These are phyloP conservation scores for Pterophyllum scalare DNA, from an alignment of 2,113 vertebrate genomes.

Conservation along the genomic window DNA sequence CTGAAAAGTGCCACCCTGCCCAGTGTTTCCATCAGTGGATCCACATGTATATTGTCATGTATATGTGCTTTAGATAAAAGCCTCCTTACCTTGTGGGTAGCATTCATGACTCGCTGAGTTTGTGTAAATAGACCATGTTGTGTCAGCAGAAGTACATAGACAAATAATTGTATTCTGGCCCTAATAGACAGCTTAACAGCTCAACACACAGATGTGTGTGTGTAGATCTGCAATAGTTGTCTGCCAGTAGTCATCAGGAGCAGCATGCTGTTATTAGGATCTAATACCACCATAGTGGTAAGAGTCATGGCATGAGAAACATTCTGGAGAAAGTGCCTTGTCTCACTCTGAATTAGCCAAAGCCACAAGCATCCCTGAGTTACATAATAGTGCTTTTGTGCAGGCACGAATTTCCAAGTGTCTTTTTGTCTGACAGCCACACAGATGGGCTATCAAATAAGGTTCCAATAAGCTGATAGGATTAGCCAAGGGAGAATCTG, in stretches of 20 bases:
- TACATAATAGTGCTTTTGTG: constrained; percentile 63
- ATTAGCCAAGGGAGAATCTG: constrained; percentile 42
- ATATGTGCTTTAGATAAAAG: constrained; percentile 23
- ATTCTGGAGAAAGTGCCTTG: constrained; percentile 20
- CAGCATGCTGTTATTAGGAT: constrained; percentile 36
- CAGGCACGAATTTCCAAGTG: constrained; percentile 39
- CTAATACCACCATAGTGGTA: constrained; percentile 38
- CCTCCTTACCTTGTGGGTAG: neutral
- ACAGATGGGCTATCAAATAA: constrained; percentile 42
- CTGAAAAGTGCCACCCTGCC: neutral
- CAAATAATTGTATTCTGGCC: constrained; percentile 8
- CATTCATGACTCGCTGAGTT: constrained; percentile 19
- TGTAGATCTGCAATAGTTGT: constrained; percentile 19
- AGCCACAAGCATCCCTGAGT: constrained; percentile 62
- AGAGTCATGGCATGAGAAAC: constrained; percentile 33
- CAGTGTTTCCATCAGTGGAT: constrained; percentile 6
- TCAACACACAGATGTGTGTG: constrained; percentile 23
- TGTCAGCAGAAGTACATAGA: constrained; percentile 38
- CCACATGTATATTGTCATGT: neutral
- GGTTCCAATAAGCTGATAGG: constrained; percentile 51
- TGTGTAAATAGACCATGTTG: constrained; percentile 17
- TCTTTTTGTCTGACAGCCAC: constrained; percentile 37
- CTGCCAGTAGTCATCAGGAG: constrained; percentile 32
- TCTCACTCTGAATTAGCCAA: constrained; percentile 36
- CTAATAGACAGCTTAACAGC: constrained; percentile 19